Base-by-base conservation (phyloP, 2,888 invertebrate species). In the Rhodophaea formosa region DNA sequence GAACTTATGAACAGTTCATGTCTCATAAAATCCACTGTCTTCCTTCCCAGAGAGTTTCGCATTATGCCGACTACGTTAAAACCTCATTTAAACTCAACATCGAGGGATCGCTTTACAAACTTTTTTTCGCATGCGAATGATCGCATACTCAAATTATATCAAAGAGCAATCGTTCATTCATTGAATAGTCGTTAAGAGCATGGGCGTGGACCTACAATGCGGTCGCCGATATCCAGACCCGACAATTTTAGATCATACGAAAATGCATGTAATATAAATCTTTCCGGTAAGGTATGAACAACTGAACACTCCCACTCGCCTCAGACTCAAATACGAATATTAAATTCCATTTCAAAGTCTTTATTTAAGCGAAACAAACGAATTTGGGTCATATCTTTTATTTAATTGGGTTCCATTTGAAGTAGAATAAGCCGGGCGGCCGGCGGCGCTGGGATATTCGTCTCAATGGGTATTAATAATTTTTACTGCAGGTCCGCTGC, bases 221-320 rank as follows among this genome's bases (percentile, higher is more conserved):
- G 69, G 71, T 70, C 71, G 67, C 69, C 66, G 65, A 69, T 72
- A 70, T 71, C 64, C 65, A 57, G 53, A 52, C 59, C 83, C 86
- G 88, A 91, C 88, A 86, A 86, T 87, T 88, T 85, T 87, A 88
- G 91, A 91, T 91, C 88, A 88, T 83, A 86, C 85, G 84, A 88
- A 89, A 88, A 84, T 86, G 88, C 86, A 87, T 86, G 91, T 91
- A 90, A 88, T 90, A 90, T 91, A 90, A 91, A 90, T 91, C 91
- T 91, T 91, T 91, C 91, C 90, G 90, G 89, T 87, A 89, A 84
- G 77, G 82, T 82, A 82, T 83, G 88, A 88, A 89, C 88, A 85
- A 84, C 82, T 72, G 72, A 75, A 79, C 91, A 86, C 91, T 85
- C 91, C 91, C 88, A 91, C 90, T 88, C 80, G 75, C 77, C 79